Base-by-base conservation (phyloP, 2,113 vertebrate genomes). In the Leptobrachium leishanense region DNA sequence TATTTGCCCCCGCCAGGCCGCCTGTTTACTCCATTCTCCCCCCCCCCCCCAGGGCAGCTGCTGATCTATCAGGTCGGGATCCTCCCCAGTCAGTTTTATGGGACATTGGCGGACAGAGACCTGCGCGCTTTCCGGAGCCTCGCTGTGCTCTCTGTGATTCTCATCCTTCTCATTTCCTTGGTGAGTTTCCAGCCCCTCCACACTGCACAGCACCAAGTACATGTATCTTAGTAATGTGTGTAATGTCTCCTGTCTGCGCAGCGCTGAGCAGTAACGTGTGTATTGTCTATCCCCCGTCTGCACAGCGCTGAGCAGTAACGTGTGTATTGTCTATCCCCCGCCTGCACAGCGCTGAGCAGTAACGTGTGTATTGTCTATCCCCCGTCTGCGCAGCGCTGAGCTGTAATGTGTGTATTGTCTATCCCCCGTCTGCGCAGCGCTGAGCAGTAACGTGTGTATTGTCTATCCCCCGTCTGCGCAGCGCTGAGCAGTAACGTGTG, bases 31-130 rank as follows among this genome's bases (percentile, higher is more conserved):
- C 13, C 2, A 0, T 68, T 40, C 54, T 75, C n/a, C 57, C 72
- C 64, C 83, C 44, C 62, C 53, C 70, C 82, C 40, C 40, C 89
- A 99, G 97, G 97, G 83, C 97, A 99, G 88, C 86, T 99, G 89
- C 88, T 98, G 69, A 93, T 99, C 89, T 99, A 97, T 90, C 97
- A 94, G 82, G 95, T 99, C 82, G 98, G 98, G 2, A 54, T 99
- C 82, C 91, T 99, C 73, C 98, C 98, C 67, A 98, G 98, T 84
- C 95, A 92, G 78, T 99, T 96, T 91, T 99, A 96, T 44, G 89
- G 90, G 4, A 94, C 96, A 57, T 88, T 99, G 41, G 95, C 94
- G 57, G 93, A 83, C 84, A 95, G 94, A 87, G 94, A 97, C 79
- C 88, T 93, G 82, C 74, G 84, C 0, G 88, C 86, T 20, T 99